Conservation (phyloP, 2,888 invertebrate genomes). For the Ornithoptera priamus region DNA sequence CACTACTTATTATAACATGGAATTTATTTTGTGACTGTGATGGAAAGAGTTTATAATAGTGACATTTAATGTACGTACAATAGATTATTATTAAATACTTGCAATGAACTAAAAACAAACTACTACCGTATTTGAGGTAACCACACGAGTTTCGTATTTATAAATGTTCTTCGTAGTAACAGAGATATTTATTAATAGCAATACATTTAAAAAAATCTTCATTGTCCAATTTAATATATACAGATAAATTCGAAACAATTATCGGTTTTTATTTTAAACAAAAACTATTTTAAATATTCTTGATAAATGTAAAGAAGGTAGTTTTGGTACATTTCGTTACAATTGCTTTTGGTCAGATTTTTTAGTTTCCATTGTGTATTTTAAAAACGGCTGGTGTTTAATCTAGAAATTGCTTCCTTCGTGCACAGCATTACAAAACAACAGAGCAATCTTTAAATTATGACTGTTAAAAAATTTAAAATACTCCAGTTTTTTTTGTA, state of each 20-base stretch:
- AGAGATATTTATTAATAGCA: neutral
- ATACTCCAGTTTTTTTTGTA: neutral
- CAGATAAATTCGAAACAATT: too few species aligned
- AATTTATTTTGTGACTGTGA: too few species aligned
- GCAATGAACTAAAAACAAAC: neutral
- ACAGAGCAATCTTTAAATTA: neutral
- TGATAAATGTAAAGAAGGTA: neutral
- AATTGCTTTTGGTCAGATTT: neutral
- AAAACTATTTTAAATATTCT: neutral
- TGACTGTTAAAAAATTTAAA: neutral
- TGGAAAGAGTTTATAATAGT: too few species aligned
- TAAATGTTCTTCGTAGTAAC: neutral
- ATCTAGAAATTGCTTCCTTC: conserved; percentile 20
- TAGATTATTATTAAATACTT: conserved; percentile 8
- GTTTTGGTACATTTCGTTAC: neutral
- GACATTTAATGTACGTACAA: neutral
- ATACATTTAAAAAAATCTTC: neutral
- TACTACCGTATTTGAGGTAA: neutral
- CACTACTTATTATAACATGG: too few species aligned
- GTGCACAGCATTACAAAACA: neutral
- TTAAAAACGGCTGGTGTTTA: conserved; percentile 1
- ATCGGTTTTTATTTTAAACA: neutral
- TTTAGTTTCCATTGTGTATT: neutral
- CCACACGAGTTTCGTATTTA: too few species aligned
- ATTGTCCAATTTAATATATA: too few species aligned